phyloP scores from a whole-genome alignment of 2,888 invertebrate genomes.

The Agriotes lineatus region DNA sequence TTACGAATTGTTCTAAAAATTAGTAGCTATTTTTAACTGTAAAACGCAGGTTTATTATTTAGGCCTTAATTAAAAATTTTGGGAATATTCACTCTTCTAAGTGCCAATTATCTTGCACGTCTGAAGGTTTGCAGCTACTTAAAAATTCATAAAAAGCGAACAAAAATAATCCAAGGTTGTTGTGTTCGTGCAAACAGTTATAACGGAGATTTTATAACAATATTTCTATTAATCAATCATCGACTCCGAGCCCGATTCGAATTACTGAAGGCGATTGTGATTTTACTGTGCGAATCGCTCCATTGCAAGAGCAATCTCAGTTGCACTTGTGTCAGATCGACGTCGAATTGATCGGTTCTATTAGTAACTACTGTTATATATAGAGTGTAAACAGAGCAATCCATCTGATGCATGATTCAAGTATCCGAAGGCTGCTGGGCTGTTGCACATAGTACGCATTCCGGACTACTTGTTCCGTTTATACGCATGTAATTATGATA shows the following conservation, averaged over 20 bases:
- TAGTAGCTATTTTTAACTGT: too few relatives aligned
- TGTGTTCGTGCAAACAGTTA: too few relatives aligned
- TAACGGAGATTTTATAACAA: too few relatives aligned
- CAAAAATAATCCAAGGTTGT: too few relatives aligned
- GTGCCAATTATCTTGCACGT: too few relatives aligned
- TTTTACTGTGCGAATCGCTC: background rate
- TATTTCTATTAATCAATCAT: too few relatives aligned
- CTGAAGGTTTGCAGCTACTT: too few relatives aligned
- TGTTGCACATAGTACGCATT: slow-evolving; percentile 48
- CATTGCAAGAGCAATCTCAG: background rate
- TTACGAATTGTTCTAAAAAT: too few relatives aligned
- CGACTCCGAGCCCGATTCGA: background rate
- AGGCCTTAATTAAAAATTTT: too few relatives aligned
- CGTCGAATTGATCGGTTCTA: slow-evolving; percentile 39
- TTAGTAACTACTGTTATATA: slow-evolving; percentile 42
- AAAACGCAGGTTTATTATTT: too few relatives aligned
- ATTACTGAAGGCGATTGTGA: background rate
- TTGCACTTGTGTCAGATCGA: slow-evolving; percentile 23
- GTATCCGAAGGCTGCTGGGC: slow-evolving; percentile 47
- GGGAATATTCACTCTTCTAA: too few relatives aligned
- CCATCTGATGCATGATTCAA: slow-evolving; percentile 48
- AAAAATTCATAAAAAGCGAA: too few relatives aligned
- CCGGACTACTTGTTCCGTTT: slow-evolving; percentile 48
- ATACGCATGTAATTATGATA: slow-evolving; percentile 52
- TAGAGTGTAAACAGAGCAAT: slow-evolving; percentile 47